Evolutionary conservation across 2,113 vertebrate genomes (phyloP).

Genomic region (Neogobius melanostomus): DNA sequence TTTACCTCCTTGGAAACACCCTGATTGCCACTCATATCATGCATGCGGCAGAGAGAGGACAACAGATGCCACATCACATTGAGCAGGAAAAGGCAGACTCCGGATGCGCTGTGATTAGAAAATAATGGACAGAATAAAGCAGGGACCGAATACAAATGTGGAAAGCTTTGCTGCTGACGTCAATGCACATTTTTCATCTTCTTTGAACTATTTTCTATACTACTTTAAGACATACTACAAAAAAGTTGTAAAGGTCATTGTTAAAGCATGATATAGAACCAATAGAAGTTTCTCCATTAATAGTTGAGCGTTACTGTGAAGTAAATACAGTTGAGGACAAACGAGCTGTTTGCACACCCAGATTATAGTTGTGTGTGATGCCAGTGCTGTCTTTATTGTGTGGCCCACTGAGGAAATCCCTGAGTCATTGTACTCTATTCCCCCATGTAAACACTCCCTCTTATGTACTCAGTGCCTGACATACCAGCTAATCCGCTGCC

Average conservation of each 20-base stretch:
- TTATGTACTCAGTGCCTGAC: slow-evolving; percentile 15
- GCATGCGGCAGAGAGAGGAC: neutral
- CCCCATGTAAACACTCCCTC: slow-evolving; percentile 19
- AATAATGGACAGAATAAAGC: slow-evolving; percentile 34
- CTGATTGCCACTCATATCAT: slow-evolving; percentile 8
- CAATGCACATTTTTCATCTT: slow-evolving; percentile 5
- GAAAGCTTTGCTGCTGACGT: slow-evolving; percentile 18
- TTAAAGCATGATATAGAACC: too few relatives aligned
- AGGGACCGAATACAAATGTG: slow-evolving; percentile 31
- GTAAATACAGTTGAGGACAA: slow-evolving; percentile 41
- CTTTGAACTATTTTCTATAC: neutral
- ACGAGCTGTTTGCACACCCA: slow-evolving; percentile 29
- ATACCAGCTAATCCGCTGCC: slow-evolving; percentile 13
- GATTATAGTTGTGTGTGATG: slow-evolving; percentile 52
- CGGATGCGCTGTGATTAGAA: slow-evolving; percentile 41
- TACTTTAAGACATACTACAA: too few relatives aligned
- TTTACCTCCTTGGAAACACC: neutral
- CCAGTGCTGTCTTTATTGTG: slow-evolving; percentile 56
- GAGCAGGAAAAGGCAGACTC: slow-evolving; percentile 15
- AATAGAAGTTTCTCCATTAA: too few relatives aligned
- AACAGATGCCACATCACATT: slow-evolving; percentile 18
- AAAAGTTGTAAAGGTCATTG: too few relatives aligned
- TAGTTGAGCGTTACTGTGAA: slow-evolving; percentile 34
- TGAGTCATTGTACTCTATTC: slow-evolving; percentile 44
- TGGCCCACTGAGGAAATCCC: slow-evolving; percentile 52